Percentiles rank a stretch among this genome's conserved stretches.
phyloP scores from a whole-genome alignment of 2,113 vertebrate genomes.

The Aldabrachelys gigantea region DNA sequence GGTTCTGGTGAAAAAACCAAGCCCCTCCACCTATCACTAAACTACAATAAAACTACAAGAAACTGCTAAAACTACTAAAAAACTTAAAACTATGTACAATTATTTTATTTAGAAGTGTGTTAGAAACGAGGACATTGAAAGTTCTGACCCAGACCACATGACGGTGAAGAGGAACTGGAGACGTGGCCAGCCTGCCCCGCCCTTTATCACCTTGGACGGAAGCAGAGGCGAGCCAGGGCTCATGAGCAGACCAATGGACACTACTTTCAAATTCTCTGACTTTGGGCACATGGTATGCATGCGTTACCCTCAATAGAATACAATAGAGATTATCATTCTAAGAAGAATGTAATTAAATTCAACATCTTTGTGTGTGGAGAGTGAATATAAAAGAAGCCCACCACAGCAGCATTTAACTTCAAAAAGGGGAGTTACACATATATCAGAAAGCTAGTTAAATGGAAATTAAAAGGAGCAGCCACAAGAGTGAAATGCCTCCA shows the following conservation, averaged over 20 bases:
- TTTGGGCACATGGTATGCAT: not conserved
- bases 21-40: not conserved
- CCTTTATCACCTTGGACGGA: not conserved
- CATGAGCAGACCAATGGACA: too few species aligned
- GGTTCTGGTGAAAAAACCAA: not conserved
- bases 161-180: not conserved
- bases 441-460: not conserved
- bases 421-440: not conserved
- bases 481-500: not conserved
- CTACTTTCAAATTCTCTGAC: not conserved
- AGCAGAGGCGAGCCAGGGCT: not conserved
- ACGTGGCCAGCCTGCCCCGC: not conserved
- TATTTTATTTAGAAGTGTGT: not conserved
- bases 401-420: not conserved
- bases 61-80: too few species aligned
- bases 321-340: not conserved
- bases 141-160: not conserved
- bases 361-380: not conserved
- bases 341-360: not conserved
- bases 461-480: not conserved
- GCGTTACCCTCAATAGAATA: not conserved
- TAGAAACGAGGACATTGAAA: not conserved
- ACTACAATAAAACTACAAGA: not conserved
- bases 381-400: not conserved
- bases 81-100: not conserved